These are phyloP conservation scores for Cynopterus brachyotis DNA, from an alignment of 2,113 vertebrate species.

Conservation along the genomic window DNA sequence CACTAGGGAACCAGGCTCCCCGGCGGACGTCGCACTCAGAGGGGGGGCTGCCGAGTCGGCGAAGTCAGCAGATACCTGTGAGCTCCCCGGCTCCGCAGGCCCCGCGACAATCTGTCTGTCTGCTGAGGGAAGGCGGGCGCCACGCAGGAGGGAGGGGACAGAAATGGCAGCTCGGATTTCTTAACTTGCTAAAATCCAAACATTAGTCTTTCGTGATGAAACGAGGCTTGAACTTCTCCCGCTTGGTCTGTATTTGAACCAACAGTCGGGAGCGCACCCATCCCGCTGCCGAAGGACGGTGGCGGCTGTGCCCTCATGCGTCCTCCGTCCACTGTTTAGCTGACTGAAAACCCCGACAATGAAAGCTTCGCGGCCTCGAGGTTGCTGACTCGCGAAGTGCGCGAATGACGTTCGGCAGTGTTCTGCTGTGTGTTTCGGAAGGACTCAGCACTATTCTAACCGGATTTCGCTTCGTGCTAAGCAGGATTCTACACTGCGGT, in stretches of 20 bases:
- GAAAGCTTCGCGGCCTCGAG: conserved; percentile 16
- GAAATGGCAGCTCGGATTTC: neutral
- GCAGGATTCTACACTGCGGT: neutral
- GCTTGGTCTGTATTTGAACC: neutral
- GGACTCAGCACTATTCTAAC: neutral
- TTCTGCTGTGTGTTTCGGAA: neutral
- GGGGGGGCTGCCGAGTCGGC: too few species aligned
- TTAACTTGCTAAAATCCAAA: neutral
- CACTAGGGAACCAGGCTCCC: neutral
- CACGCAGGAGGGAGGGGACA: neutral
- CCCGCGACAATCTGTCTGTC: neutral
- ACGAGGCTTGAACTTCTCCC: neutral
- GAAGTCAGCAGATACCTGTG: neutral
- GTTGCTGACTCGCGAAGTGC: neutral
- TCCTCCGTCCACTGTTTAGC: neutral
- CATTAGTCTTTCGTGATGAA: neutral
- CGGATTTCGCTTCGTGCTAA: conserved; percentile 32
- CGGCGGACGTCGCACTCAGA: too few species aligned
- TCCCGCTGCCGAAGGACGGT: neutral
- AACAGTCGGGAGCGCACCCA: neutral
- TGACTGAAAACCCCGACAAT: conserved; percentile 24
- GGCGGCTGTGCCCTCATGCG: neutral
- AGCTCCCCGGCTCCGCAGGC: too few species aligned
- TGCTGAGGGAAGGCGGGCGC: neutral
- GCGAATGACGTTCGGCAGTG: neutral